Conservation (phyloP, 2,888 invertebrate genomes). For the Oscheius onirici region DNA sequence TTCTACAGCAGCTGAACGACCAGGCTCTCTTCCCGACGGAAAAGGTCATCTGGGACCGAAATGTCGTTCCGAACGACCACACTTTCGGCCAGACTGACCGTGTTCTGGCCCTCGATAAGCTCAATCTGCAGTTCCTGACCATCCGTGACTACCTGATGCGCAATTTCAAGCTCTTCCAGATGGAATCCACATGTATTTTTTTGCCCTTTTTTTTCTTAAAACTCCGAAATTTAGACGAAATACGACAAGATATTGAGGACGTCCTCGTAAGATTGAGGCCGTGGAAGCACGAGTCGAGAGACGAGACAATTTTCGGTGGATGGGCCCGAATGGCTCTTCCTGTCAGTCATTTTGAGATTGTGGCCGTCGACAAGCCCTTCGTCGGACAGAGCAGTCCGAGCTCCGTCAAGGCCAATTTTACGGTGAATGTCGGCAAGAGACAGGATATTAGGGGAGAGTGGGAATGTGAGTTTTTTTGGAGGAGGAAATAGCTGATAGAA, state of each 20-base stretch:
- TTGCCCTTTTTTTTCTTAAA: constrained; percentile 79
- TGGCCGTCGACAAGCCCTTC: constrained; percentile 79
- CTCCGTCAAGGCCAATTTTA: constrained; percentile 91
- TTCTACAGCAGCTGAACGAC: constrained; percentile 91
- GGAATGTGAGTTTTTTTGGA: constrained; percentile 79
- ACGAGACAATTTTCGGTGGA: constrained; percentile 85
- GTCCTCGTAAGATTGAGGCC: constrained; percentile 92
- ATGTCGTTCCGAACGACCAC: constrained; percentile 95
- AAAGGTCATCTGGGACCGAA: constrained; percentile 97
- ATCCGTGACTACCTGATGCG: constrained; percentile 95
- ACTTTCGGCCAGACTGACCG: constrained; percentile 85
- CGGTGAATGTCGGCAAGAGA: constrained; percentile 88
- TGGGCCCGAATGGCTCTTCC: constrained; percentile 99
- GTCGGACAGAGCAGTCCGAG: constrained; percentile 91
- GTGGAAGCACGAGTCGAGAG: constrained; percentile 78
- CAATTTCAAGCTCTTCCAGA: constrained; percentile 94
- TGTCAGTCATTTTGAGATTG: constrained; percentile 88
- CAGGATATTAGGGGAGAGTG: constrained; percentile 93
- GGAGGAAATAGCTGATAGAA: no score
- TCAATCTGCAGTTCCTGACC: constrained; percentile 96
- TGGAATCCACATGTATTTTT: constrained; percentile 89
- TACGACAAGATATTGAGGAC: constrained; percentile 97
- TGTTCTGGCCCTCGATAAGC: constrained; percentile 88
- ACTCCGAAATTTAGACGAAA: constrained; percentile 93
- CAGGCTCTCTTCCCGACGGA: constrained; percentile 99